Percentiles rank a stretch among this genome's conserved stretches.
These are phyloP conservation scores for Columba guinea DNA, from an alignment of 2,797 vertebrate genomes.

Conservation along the genomic window DNA sequence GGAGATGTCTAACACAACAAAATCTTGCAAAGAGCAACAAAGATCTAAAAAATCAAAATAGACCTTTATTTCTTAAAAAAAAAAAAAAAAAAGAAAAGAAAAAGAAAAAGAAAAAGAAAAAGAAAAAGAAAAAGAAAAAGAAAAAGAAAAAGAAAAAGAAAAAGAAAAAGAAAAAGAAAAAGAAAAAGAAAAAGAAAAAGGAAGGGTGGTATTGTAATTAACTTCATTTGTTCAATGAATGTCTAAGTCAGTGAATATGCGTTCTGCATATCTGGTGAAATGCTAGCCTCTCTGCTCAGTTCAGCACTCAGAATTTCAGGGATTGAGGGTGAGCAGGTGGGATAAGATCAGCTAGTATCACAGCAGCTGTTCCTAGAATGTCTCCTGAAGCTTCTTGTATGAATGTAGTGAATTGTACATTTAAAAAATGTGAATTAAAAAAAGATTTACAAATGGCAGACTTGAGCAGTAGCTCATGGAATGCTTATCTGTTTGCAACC, in stretches of 20 bases:
- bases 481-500: neutral
- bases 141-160: neutral
- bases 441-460: neutral
- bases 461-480: neutral
- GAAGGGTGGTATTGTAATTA: neutral
- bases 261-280: neutral
- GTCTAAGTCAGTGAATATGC: neutral
- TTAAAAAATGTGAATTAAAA: neutral
- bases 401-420: neutral
- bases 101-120: no score
- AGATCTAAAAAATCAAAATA: neutral
- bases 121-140: no score
- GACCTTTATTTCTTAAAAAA: neutral
- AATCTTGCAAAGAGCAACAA: neutral
- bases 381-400: neutral
- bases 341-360: neutral
- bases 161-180: no score
- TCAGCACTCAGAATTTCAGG: neutral
- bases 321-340: neutral
- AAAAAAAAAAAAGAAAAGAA: neutral
- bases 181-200: no score
- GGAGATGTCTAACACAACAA: neutral
- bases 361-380: neutral
- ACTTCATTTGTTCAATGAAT: neutral
- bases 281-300: neutral